Base-by-base conservation (phyloP, 2,888 invertebrate genomes). In the Tipula lateralis region DNA sequence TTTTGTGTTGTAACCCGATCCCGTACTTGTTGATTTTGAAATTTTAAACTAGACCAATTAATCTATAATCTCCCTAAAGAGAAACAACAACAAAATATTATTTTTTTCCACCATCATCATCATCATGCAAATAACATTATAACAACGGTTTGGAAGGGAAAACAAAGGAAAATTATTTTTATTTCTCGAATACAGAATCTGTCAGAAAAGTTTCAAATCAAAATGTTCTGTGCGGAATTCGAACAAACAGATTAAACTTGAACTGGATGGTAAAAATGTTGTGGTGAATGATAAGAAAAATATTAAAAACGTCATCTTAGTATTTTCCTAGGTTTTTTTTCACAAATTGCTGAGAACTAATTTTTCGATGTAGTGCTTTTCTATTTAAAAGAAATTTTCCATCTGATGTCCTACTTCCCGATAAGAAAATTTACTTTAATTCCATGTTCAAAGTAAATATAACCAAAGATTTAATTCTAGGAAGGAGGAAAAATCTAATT, bases 21-120 rank as follows among this genome's bases (percentile, higher is more conserved):
- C 19, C 24, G 9, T 9, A 66, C 66, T 66, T 66, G 66, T 66
- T 66, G 66, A 66, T n/a, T 66, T 24, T 66, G 24, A 9, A 66
- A 19, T 66, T 66, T 66, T 66, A 66, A 66, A 66, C 19, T 66
- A 66, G 66, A 66, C 66, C 66, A 66, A 66, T 66, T 66, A 66
- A 66, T 66, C 66, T 66, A 24, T 66, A 66, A 66, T 66, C 66
- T 66, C 66, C 66, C 66, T 24, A 66, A 66, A 66, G 66, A 66
- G 24, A 66, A 66, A 66, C 24, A 24, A 66, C 19, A 9, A 24
- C 19, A 24, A 9, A 66, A 24, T 9, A 66, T 24, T 1, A 12
- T 44, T 19, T 66, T 24, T 66, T 24, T 3, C 66, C 12, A 66
- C 66, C 19, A 66, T 13, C 66, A 39, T n/a, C 66, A 66, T 24